Base-by-base conservation (phyloP, 2,113 vertebrate genomes). In the Clarias magur region DNA sequence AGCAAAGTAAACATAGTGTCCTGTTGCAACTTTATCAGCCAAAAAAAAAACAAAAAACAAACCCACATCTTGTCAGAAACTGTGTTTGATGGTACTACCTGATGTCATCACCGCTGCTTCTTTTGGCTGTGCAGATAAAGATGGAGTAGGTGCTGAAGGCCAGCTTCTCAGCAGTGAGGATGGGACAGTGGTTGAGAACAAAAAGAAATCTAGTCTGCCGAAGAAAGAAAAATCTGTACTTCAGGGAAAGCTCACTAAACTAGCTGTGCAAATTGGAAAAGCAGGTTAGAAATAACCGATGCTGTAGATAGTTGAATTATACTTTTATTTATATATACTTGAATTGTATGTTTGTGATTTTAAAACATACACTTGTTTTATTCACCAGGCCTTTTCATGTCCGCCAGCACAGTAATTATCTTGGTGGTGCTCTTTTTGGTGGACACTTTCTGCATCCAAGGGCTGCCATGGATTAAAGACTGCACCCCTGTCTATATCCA, bases 201-300 rank as follows among this genome's bases (percentile, higher is more conserved):
- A 98, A 92, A 99, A 97, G 94, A 97, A 97, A 93, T 85, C 95
- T 88, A 97, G 95, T 85, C 90, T 97, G 88, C 96, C 96, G 91
- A 99, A 99, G 94, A 99, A 99, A 92, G 98, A 99, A 88, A 99
- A 99, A 92, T 99, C 98, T 0, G 98, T 99, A 91, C 96, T 99
- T 81, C 98, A 99, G 91, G 98, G 98, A 63, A 99, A 99, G 91
- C 96, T 99, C 67, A 99, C 98, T 76, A 98, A 99, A 86, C 91
- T 99, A 0, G 98, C 98, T 3, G 96, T 99, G 88, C 98, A 99
- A 94, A 99, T 99, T 88, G 98, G 98, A 89, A 98, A 99, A 99
- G 98, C 97, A 95, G 98, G 98, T 99, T 87, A 17, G 10, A 84
- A 89, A 30, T 21, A 57, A 25, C n/a, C 42, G n/a, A 10, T 73